Base-by-base conservation (phyloP, 2,797 vertebrate species). In the Argentina silus region DNA sequence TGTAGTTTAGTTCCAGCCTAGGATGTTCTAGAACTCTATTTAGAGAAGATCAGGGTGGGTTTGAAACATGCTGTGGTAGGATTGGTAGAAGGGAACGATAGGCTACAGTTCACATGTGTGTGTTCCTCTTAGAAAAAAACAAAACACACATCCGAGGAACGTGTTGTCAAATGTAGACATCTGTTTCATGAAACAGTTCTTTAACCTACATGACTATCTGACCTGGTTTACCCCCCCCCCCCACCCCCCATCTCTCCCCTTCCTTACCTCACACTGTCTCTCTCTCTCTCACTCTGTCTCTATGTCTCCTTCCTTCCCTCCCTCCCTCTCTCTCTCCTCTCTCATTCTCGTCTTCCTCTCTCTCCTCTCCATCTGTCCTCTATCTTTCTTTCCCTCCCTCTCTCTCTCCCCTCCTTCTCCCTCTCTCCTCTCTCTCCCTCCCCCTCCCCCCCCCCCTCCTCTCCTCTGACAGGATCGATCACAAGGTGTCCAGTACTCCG, bases 401-500 rank as follows among this genome's bases (percentile, higher is more conserved):
- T 50, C 48, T 50, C 14, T 14, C 48, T 50, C 17, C 1, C 9
- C n/a, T 6, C 55, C 55, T 12, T 17, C 63, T 44, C 27, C 8
- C 17, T 45, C 14, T 47, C 7, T 43, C 45, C 10, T 43, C 42
- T 42, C 11, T 7, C 17, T 59, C 21, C 27, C 27, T 55, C 73
- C 23, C 27, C 53, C 45, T 6, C 27, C 10, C 15, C 21, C 14
- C 14, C 6, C 19, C 7, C 9, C 57, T 19, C 64, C 45, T 12
- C 9, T 10, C 8, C 1, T 15, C 67, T 23, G 42, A 43, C 75
- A 99, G 98, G 91, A 98, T 99, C 57, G 96, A 98, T 86, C 94
- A 94, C 88, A 99, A 99, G 90, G 96, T 99, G 92, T 96, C 97
- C 70, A 95, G 91, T 80, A 90, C 91, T 69, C 94, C 94, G 48